Evolutionary conservation across 2,113 vertebrate genomes (phyloP), one percentile per base, ranked within the genome.

Genomic region (Semicossyphus pulcher): DNA sequence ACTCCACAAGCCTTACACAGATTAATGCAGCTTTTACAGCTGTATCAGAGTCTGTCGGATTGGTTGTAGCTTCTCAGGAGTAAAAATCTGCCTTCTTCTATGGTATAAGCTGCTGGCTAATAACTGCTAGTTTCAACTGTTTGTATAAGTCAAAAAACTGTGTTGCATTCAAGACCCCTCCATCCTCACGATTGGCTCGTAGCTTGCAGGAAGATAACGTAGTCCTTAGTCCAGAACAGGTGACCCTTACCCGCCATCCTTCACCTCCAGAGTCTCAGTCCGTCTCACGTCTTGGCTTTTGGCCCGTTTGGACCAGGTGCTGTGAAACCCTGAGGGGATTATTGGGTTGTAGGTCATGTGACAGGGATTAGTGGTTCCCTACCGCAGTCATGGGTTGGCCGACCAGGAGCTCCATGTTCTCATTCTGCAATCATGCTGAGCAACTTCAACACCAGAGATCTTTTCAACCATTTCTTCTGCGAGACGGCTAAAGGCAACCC

Each of bases 401-500:
- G 72, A 72, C 77, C 78, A 79, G 78, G 76, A 84, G 80, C 83
- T 86, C 73, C 72, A 53, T 81, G 65, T 83, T 85, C 88, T 85
- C 86, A 89, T 71, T 88, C 88, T 84, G 84, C 82, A 70, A 88
- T 65, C 90, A 94, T 94, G 93, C 88, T 94, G 86, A 91, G 93
- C 88, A 93, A 94, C 90, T 94, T 93, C 80, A 93, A 94, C 88
- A 91, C 88, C 87, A 91, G 92, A 76, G 91, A 94, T 39, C 93
- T 94, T 75, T 94, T 94, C 77, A 93, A 92, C 86, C 89, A 93
- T 59, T 94, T 93, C 80, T 94, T 93, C 86, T 94, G 93, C 64
- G 91, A 94, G 75, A 93, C 93, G 15, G 92, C 93, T 75, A 93
- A 94, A 66, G 94, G 92, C 45, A 94, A 94, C 86, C 93, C 92